Evolutionary conservation across 2,113 vertebrate genomes (phyloP).

Genomic region (Zosterops japonicus): DNA sequence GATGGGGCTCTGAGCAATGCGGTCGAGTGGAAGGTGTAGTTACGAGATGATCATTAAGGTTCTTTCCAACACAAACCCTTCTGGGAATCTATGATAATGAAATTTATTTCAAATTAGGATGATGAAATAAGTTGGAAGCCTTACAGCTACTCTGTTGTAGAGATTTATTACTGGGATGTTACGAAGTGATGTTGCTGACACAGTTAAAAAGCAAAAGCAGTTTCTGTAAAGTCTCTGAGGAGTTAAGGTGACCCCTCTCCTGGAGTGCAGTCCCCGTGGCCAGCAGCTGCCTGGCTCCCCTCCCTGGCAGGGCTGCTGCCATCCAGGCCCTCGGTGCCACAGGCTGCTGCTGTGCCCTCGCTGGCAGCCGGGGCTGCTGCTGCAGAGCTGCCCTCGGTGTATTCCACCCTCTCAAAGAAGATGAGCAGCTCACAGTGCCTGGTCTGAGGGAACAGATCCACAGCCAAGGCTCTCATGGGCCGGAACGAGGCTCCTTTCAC

Average conservation of each 20-base stretch:
- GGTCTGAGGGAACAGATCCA: constrained; percentile 97
- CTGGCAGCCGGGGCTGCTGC: not conserved
- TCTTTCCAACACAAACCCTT: not conserved
- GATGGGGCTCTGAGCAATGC: not conserved
- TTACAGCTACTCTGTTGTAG: not conserved
- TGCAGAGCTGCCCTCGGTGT: not conserved
- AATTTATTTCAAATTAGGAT: not conserved
- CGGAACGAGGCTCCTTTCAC: constrained; percentile 88
- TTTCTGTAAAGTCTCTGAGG: not conserved
- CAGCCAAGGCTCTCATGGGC: constrained; percentile 83
- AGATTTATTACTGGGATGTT: constrained; percentile 20
- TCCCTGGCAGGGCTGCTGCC: rapidly evolving
- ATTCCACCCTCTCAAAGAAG: constrained; percentile 86
- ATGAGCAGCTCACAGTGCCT: constrained; percentile 90
- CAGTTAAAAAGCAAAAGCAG: not conserved
- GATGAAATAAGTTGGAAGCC: not conserved
- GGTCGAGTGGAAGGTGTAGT: not conserved
- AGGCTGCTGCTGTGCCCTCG: rapidly evolving
- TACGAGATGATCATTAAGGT: not conserved
- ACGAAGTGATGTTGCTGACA: not conserved
- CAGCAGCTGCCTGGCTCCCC: rapidly evolving
- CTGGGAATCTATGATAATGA: not conserved
- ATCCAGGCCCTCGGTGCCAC: rapidly evolving
- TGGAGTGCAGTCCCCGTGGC: rapidly evolving
- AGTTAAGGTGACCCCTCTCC: not conserved